Evolutionary conservation across 2,888 invertebrate genomes (phyloP).

Genomic region (Chrysopilus asiliformis): DNA sequence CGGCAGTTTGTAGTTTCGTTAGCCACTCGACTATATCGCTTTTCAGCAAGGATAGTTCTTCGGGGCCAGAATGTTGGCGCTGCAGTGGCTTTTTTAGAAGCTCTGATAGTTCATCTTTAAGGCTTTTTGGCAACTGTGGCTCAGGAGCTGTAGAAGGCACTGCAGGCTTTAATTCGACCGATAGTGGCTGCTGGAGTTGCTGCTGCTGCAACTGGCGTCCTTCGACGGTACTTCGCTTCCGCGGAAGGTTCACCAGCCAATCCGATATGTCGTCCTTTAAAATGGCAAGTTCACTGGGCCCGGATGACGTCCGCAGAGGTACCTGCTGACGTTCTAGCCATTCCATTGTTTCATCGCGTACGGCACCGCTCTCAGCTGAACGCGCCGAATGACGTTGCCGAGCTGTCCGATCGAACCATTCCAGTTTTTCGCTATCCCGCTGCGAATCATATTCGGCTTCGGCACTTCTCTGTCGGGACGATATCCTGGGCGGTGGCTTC

Average conservation of each 20-base stretch:
- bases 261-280: slow-evolving; percentile 33
- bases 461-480: slow-evolving; percentile 19
- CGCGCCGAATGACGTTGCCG: slow-evolving; percentile 35
- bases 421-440: slow-evolving; percentile 20
- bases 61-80: slow-evolving; percentile 34
- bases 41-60: slow-evolving; percentile 32
- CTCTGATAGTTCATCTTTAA: slow-evolving; percentile 30
- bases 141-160: background rate
- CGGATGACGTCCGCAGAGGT: slow-evolving; percentile 33
- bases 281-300: slow-evolving; percentile 34
- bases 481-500: slow-evolving; percentile 18
- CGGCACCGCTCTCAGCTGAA: slow-evolving; percentile 33
- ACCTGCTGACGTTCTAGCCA: slow-evolving; percentile 30
- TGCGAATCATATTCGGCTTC: slow-evolving; percentile 18
- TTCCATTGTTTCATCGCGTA: slow-evolving; percentile 32
- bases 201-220: slow-evolving; percentile 2
- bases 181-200: slow-evolving; percentile 1
- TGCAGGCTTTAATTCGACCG: background rate
- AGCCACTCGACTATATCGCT: slow-evolving; percentile 36
- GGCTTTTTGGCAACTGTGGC: slow-evolving; percentile 13
- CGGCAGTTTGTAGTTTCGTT: slow-evolving; percentile 29
- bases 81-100: slow-evolving; percentile 33
- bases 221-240: slow-evolving; percentile 26
- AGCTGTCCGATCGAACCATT: slow-evolving; percentile 35
- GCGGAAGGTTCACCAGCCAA: slow-evolving; percentile 32